Conservation (phyloP, 35 echinoderm and acorn worm genomes). For the Ptychodera flava region DNA sequence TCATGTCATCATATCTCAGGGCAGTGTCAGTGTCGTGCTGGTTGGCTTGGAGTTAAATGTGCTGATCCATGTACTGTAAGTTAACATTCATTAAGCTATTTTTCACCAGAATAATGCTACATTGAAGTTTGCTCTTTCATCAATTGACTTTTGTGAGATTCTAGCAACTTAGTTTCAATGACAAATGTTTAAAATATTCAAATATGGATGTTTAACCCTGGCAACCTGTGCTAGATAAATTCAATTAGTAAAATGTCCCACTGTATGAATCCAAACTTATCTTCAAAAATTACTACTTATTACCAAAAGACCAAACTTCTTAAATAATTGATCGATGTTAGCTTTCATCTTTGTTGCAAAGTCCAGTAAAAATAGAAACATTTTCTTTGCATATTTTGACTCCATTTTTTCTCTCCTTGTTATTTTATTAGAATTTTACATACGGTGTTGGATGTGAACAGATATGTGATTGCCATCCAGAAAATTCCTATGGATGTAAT, state of each 20-base stretch:
- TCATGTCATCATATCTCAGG: conserved; percentile 47
- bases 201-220: neutral
- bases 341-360: neutral
- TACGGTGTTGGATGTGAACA: conserved; percentile 67
- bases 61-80: conserved; percentile 31
- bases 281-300: neutral
- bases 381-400: neutral
- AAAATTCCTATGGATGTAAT: conserved; percentile 50
- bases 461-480: conserved; percentile 74
- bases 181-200: neutral
- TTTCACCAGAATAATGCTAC: too few species aligned
- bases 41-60: conserved; percentile 57
- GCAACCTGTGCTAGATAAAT: neutral
- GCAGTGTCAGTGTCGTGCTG: conserved; percentile 42
- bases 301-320: neutral
- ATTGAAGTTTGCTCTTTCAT: neutral
- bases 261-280: neutral
- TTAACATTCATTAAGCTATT: too few species aligned
- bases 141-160: neutral
- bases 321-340: neutral
- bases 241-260: neutral
- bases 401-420: too few species aligned
- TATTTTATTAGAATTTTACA: neutral
- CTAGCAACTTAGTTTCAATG: too few species aligned
- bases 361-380: neutral